A percentile compares a stretch with the other conserved stretches of the same genome.
Evolutionary conservation across 2,888 invertebrate genomes (phyloP).

Genomic region (Eupithecia vulgata): DNA sequence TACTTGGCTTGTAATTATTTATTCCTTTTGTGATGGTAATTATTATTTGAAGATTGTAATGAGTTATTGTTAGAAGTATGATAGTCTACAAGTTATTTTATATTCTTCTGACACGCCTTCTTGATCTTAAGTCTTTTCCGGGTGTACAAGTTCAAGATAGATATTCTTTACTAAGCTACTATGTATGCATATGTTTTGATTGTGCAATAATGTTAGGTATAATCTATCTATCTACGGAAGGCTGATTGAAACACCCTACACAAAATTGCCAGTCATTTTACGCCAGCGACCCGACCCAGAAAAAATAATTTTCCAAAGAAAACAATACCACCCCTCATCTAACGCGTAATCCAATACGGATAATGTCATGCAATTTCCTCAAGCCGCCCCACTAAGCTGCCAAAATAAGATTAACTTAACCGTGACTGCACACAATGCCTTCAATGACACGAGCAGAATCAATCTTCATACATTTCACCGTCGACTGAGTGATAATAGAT

Average conservation of each 20-base stretch:
- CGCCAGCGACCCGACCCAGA: constrained; percentile 14
- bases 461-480: constrained; percentile 64
- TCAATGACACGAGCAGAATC: constrained; percentile 58
- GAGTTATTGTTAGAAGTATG: not conserved
- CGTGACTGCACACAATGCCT: constrained; percentile 50
- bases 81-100: not conserved
- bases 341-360: constrained; percentile 43
- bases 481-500: constrained; percentile 57
- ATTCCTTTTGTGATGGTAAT: constrained; percentile 7
- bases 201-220: too few species aligned
- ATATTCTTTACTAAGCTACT: not conserved
- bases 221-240: not conserved
- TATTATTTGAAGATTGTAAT: not conserved
- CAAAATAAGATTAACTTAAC: constrained; percentile 46
- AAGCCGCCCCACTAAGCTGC: constrained; percentile 37
- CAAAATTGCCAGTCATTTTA: constrained; percentile 21
- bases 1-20: constrained; percentile 8
- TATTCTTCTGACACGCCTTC: not conserved
- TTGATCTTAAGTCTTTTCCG: not conserved
- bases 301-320: constrained; percentile 33
- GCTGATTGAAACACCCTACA: constrained; percentile 12
- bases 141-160: not conserved
- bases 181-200: too few species aligned
- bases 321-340: constrained; percentile 44
- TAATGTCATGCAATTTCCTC: constrained; percentile 46